A percentile compares a stretch with the other conserved stretches of the same genome.
Evolutionary conservation across 1,140 invertebrate species (phyloP).

Genomic region (Drosophila yakuba): DNA sequence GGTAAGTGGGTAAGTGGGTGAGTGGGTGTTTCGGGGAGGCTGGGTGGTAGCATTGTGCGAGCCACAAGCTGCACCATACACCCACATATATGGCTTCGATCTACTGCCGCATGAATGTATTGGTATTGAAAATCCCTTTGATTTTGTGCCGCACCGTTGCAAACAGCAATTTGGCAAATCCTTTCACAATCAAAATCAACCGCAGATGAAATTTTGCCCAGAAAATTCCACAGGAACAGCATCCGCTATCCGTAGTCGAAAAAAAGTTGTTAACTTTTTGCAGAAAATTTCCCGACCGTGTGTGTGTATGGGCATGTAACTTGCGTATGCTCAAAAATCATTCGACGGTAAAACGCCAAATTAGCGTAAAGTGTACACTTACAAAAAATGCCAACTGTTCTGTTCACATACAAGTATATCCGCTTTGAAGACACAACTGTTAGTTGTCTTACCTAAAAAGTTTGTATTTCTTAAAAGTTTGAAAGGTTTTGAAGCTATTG

Average conservation of each 20-base stretch:
- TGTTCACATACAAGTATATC: no score
- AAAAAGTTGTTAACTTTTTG: slow-evolving; percentile 39
- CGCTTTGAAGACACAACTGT: no score
- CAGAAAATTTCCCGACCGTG: slow-evolving; percentile 19
- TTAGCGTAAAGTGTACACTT: slow-evolving; percentile 72
- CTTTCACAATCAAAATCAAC: slow-evolving; percentile 85
- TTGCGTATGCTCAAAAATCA: slow-evolving; percentile 61
- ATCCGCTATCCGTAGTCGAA: slow-evolving; percentile 42
- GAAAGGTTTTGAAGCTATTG: background rate
- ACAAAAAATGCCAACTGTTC: background rate
- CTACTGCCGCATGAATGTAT: slow-evolving; percentile 58
- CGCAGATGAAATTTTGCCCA: slow-evolving; percentile 80
- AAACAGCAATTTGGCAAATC: slow-evolving; percentile 84
- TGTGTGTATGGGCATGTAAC: slow-evolving; percentile 21
- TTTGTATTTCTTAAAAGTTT: no score
- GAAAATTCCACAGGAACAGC: slow-evolving; percentile 61
- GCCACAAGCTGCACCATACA: slow-evolving; percentile 67
- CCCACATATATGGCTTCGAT: slow-evolving; percentile 40
- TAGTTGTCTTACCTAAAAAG: no score
- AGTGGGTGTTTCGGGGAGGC: background rate
- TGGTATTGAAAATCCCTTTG: slow-evolving; percentile 81
- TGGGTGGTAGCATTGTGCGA: slow-evolving; percentile 56
- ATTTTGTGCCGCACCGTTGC: slow-evolving; percentile 80
- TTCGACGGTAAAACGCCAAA: slow-evolving; percentile 76
- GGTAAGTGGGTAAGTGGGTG: background rate